These are phyloP conservation scores for Pongo pygmaeus DNA, from an alignment of 2,113 vertebrate genomes.

Conservation along the genomic window DNA sequence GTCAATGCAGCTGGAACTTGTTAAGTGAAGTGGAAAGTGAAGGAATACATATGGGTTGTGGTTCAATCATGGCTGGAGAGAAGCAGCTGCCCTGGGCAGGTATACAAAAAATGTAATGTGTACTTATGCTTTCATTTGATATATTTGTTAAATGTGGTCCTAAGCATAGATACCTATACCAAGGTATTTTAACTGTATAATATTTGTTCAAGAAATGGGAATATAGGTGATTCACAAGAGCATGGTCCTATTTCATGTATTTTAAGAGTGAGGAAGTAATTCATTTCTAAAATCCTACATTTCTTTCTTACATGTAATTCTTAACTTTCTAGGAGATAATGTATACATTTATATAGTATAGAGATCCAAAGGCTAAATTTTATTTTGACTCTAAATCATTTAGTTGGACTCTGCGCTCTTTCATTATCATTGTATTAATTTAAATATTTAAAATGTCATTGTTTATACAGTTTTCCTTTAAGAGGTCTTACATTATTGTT, in stretches of 20 bases:
- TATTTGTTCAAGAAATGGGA: not conserved
- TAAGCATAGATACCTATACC: not conserved
- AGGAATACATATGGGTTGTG: not conserved
- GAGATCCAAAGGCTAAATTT: not conserved
- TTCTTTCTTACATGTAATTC: accelerated
- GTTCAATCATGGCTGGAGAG: not conserved
- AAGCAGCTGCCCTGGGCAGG: not conserved
- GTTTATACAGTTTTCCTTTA: not conserved
- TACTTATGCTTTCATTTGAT: not conserved
- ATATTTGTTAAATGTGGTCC: not conserved
- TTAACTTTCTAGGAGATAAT: not conserved
- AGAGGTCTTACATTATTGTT: not conserved
- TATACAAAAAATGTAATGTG: not conserved
- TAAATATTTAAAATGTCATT: not conserved
- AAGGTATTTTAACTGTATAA: not conserved
- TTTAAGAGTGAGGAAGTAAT: not conserved
- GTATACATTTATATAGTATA: not conserved
- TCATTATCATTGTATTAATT: not conserved
- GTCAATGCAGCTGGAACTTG: not conserved
- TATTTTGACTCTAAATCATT: not conserved
- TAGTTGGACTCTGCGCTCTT: not conserved
- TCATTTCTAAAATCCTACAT: not conserved
- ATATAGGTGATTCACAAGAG: not conserved
- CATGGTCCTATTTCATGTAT: not conserved
- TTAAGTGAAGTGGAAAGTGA: not conserved